These are phyloP conservation scores for Lytechinus variegatus DNA, from an alignment of 35 echinoderm and acorn worm genomes.

Conservation along the genomic window DNA sequence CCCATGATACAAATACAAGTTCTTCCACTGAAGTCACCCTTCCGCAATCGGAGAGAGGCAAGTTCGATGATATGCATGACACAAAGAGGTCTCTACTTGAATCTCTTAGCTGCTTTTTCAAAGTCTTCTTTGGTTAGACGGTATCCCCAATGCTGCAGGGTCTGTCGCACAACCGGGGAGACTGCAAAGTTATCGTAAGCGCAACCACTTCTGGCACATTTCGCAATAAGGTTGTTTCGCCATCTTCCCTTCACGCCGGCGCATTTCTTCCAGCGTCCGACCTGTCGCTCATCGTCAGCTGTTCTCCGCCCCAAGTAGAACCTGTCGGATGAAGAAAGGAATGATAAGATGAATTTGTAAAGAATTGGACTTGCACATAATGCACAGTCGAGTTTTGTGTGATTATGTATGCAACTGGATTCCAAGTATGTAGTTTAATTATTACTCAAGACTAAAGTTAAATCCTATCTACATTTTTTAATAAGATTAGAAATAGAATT, in stretches of 20 bases:
- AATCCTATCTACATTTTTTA: too few relatives aligned
- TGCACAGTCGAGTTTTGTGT: too few relatives aligned
- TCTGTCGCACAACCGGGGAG: constrained; percentile 87
- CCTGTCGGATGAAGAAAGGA: constrained; percentile 22
- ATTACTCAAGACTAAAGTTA: too few relatives aligned
- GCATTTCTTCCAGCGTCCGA: constrained; percentile 75
- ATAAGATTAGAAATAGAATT: too few relatives aligned
- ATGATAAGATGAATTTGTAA: too few relatives aligned
- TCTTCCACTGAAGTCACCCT: not conserved
- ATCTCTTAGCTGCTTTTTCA: constrained; percentile 76
- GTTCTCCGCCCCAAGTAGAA: constrained; percentile 86
- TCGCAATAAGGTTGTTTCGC: constrained; percentile 90
- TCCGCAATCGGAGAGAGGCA: not conserved
- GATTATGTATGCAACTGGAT: too few relatives aligned
- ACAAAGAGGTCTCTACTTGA: constrained; percentile 49
- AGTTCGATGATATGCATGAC: not conserved
- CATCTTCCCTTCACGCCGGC: constrained; percentile 84
- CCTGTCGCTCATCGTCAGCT: constrained; percentile 86
- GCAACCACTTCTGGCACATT: constrained; percentile 73
- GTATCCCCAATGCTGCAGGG: constrained; percentile 90
- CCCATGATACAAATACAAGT: not conserved
- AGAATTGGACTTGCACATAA: too few relatives aligned
- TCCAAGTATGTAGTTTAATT: too few relatives aligned
- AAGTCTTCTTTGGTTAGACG: constrained; percentile 74
- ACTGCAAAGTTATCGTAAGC: constrained; percentile 79